Evolutionary conservation across 2,888 invertebrate genomes (phyloP).

Genomic region (Philopedon plagiatum): DNA sequence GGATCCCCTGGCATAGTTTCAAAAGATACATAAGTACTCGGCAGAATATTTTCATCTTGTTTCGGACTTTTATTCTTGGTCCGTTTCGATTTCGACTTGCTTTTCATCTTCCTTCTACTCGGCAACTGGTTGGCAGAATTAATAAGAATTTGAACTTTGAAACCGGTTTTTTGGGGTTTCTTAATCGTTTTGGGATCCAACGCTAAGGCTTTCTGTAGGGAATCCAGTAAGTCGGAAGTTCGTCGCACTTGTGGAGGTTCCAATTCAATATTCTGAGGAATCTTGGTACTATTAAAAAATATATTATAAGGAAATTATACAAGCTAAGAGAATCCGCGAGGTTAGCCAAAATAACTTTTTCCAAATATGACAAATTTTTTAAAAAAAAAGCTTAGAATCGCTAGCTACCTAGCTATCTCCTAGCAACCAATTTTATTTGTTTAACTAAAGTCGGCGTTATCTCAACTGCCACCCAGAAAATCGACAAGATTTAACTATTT

Average conservation of each 20-base stretch:
- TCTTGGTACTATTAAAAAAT: neutral
- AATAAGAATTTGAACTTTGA: constrained; percentile 71
- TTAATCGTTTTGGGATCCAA: constrained; percentile 45
- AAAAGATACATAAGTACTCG: constrained; percentile 76
- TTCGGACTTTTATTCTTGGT: constrained; percentile 56
- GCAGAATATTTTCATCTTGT: constrained; percentile 67
- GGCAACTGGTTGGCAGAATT: constrained; percentile 74
- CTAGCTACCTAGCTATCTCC: too few species aligned
- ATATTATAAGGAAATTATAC: too few species aligned
- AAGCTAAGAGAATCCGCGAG: too few species aligned
- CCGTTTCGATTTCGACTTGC: constrained; percentile 63
- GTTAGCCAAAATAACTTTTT: too few species aligned
- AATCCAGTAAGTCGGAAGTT: constrained; percentile 65
- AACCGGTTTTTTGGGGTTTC: constrained; percentile 54
- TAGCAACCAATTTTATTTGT: too few species aligned
- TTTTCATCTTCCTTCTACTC: constrained; percentile 64
- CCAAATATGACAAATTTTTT: too few species aligned
- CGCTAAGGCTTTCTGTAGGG: constrained; percentile 64
- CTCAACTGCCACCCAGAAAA: too few species aligned
- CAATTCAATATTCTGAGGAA: constrained; percentile 31
- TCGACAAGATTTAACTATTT: too few species aligned
- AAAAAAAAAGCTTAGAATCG: too few species aligned
- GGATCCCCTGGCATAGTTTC: constrained; percentile 66
- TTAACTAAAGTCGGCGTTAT: too few species aligned
- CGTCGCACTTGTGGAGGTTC: constrained; percentile 47